Evolutionary conservation across 2,113 vertebrate species (phyloP).

Genomic region (Jacana jacana): DNA sequence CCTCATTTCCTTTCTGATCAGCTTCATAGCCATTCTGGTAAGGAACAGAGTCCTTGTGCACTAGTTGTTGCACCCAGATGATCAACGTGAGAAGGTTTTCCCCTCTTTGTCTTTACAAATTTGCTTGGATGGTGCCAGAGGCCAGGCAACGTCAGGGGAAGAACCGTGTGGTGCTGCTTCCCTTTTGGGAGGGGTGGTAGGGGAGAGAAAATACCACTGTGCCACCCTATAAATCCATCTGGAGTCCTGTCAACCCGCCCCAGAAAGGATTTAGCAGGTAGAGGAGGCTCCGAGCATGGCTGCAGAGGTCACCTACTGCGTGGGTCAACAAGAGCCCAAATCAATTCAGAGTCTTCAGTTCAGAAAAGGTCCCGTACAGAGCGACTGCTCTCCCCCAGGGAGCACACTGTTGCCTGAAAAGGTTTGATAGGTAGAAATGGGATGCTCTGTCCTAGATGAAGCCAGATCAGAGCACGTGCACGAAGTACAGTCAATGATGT

Average conservation of each 20-base stretch:
- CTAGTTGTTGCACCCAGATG: too few relatives aligned
- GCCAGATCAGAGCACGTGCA: background rate
- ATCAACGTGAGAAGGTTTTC: background rate
- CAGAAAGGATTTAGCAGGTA: background rate
- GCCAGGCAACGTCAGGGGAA: background rate
- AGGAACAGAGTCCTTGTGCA: background rate
- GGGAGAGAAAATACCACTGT: background rate
- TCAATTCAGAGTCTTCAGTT: background rate
- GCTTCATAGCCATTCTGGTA: conserved; percentile 82
- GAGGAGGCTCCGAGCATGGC: background rate
- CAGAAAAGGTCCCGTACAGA: background rate
- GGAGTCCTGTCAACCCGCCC: background rate
- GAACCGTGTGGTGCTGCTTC: background rate
- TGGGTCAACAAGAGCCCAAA: background rate
- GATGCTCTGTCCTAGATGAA: background rate
- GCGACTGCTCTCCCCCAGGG: background rate
- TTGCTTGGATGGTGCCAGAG: background rate
- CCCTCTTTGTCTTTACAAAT: background rate
- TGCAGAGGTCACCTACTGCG: background rate
- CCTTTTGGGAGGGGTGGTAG: background rate
- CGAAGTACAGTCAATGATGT: background rate
- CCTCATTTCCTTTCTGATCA: conserved; percentile 80
- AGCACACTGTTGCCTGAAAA: background rate
- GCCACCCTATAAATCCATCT: background rate
- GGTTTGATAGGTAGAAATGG: background rate